These are phyloP conservation scores for Andrena chrysosceles DNA, from an alignment of 2,888 invertebrate species.

Conservation along the genomic window DNA sequence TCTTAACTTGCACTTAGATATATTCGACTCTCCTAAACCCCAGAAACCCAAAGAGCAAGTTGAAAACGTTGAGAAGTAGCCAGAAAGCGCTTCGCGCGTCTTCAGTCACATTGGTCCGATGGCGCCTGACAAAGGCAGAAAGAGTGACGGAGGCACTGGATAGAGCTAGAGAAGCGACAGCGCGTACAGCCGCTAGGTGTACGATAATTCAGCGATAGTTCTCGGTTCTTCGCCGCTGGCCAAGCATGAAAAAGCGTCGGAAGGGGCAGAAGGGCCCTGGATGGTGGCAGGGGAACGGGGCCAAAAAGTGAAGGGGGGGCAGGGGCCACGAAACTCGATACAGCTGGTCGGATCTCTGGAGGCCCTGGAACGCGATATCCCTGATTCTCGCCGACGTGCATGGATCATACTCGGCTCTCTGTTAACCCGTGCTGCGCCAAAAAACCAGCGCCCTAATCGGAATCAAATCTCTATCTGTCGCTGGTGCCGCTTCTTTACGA, in stretches of 20 bases:
- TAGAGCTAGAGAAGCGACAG: constrained; percentile 34
- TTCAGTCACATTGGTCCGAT: neutral
- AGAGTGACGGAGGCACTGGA: neutral
- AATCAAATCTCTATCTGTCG: constrained; percentile 75
- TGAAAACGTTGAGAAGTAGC: too few species aligned
- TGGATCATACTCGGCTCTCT: constrained; percentile 79
- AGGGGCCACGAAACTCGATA: constrained; percentile 78
- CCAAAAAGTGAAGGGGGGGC: constrained; percentile 63
- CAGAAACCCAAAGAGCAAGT: neutral
- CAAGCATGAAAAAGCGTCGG: constrained; percentile 63
- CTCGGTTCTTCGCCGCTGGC: constrained; percentile 59
- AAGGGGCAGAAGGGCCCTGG: neutral
- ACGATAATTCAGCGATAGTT: constrained; percentile 55
- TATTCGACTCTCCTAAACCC: neutral
- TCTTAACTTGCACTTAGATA: too few species aligned
- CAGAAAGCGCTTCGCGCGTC: neutral
- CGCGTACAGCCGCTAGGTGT: constrained; percentile 37
- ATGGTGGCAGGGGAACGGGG: constrained; percentile 29
- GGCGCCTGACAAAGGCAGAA: neutral
- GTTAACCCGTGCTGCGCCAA: constrained; percentile 75
- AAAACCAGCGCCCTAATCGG: constrained; percentile 74
- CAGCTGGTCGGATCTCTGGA: constrained; percentile 76
- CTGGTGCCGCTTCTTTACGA: constrained; percentile 47
- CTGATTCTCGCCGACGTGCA: constrained; percentile 82
- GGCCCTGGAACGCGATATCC: constrained; percentile 82